Evolutionary conservation across 2,888 invertebrate species (phyloP).

Genomic region (Itoplectis maculator): DNA sequence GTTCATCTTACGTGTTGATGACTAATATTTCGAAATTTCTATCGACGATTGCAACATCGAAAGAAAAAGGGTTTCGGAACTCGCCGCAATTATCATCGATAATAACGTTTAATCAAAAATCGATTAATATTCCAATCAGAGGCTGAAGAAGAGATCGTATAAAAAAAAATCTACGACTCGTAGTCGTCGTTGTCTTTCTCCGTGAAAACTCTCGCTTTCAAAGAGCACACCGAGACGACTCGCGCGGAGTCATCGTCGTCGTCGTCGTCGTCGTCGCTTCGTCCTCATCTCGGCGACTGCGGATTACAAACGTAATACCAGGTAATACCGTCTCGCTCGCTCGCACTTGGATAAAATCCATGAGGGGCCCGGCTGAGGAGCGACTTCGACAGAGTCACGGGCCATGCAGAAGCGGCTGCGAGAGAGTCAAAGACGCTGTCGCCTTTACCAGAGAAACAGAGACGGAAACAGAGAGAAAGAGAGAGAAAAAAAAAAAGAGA

Average conservation of each 20-base stretch:
- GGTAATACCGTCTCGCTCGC: neutral
- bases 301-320: constrained; percentile 18
- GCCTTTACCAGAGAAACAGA: neutral
- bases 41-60: no score
- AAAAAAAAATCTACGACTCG: no score
- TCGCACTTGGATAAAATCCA: neutral
- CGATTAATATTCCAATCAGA: constrained; percentile 19
- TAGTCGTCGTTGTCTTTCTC: neutral
- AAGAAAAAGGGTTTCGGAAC: no score
- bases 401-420: constrained; percentile 2
- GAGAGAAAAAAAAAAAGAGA: constrained; percentile 13
- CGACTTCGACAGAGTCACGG: constrained; percentile 54
- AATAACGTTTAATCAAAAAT: neutral
- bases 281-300: neutral
- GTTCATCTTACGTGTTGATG: no score
- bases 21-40: no score
- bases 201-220: constrained; percentile 73
- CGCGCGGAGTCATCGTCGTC: constrained; percentile 56
- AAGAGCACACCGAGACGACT: constrained; percentile 72
- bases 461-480: neutral
- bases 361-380: constrained; percentile 70
- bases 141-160: no score
- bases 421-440: neutral
- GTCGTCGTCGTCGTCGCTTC: constrained; percentile 1
- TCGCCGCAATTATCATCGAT: no score